Evolutionary conservation across 2,888 invertebrate species (phyloP), one percentile per base, ranked within the genome.

Genomic region (Drosophila austrosaltans): DNA sequence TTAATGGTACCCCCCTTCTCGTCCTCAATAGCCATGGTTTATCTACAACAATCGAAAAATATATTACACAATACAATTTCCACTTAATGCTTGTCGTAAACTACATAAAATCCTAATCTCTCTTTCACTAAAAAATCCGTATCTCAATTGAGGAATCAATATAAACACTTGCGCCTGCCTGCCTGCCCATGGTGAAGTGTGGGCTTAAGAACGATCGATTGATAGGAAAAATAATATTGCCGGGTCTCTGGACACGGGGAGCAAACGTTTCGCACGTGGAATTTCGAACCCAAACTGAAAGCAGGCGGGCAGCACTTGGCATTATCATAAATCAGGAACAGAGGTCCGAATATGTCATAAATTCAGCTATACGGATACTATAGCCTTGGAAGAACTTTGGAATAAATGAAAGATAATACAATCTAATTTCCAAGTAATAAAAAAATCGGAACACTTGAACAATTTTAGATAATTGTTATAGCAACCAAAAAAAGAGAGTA

Each of bases 1-100:
- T 91, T 92, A 7, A 66, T 22, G 32, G 54, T 16, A 16, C 16
- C 62, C 0, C 86, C 91, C 54, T 76, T 79, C 36, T 75, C 63
- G 22, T 71, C 68, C 42, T 77, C 75, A n/a, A 66, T 78, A 3
- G 40, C 40, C 48, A 48, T 48, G 25, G 58, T 73, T 63, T 77
- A 84, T 81, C 87, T 90, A 39, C 0, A 75, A 12, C 32, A 20
- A 60, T 20, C 22, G 16, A 16, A 2, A 4, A 7, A 59, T 16
- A 28, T 44, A 64, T 25, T 25, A 12, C 12, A 48, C 36, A 20
- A 36, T 57, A 22, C 25, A 20, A 36, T 36, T 36, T 57, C 22
- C 48, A 36, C 36, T 25, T 4, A 48, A 48, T 22, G 16, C 48
- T 3, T 3, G n/a, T n/a, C 48, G 16, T 48, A 48, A 48, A 48